Evolutionary conservation across 2,113 vertebrate species (phyloP), one percentile per base, ranked within the genome.

Genomic region (Pluvianellus socialis): DNA sequence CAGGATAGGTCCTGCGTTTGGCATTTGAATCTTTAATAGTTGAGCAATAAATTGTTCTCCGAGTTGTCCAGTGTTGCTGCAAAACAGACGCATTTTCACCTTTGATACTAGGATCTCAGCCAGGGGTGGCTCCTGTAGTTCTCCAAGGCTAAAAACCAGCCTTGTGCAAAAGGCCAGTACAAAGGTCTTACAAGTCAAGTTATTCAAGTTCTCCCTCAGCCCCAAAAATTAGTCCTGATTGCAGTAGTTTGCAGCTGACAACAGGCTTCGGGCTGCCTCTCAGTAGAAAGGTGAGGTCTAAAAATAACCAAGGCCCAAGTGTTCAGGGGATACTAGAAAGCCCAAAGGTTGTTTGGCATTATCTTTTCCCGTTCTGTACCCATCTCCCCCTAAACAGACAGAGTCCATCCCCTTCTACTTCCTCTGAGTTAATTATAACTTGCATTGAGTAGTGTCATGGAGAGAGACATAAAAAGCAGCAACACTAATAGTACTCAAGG

Each of bases 381-480:
- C 81, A n/a, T 85, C 71, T 93, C 26, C 28, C 67, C 63, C 77
- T 90, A 66, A 94, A 88, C 47, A 96, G 89, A 44, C 45, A 76
- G 94, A 97, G 93, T 94, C 96, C 94, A 56, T 86, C 89, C 90
- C 55, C 56, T 97, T 92, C 91, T 97, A 82, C 94, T 95, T 96
- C 94, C 89, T 97, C 90, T 97, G 94, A 97, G 97, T 97, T 97
- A 97, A 97, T 97, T 97, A 97, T 97, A 97, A 97, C 97, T 97
- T 88, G 95, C 96, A 97, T 82, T 97, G 97, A 96, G 95, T 94
- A 94, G 96, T 96, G 94, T 97, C 97, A 90, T 96, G 96, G 97
- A 96, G 97, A 96, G 97, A 97, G 95, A 95, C 97, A 96, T 97
- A 97, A 97, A 97, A 97, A 97, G 89, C 96, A 97, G 95, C 95